Percentiles rank a stretch among this genome's conserved stretches.
Conservation (phyloP, 2,113 vertebrate genomes). For the Rhynchopsitta pachyrhyncha region DNA sequence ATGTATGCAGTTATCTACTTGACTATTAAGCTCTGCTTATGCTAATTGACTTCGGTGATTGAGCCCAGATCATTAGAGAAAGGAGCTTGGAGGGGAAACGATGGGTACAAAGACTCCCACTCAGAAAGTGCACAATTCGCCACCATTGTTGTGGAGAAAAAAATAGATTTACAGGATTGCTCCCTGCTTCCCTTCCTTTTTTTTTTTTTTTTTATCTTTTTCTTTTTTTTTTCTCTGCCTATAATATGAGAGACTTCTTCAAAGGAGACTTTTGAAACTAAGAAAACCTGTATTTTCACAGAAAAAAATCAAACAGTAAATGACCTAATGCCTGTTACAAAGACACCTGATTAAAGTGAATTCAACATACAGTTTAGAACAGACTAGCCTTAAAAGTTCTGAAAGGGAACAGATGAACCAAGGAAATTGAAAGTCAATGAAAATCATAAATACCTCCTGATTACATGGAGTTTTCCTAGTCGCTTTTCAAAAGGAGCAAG, state of each 20-base stretch:
- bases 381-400: conserved; percentile 25
- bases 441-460: conserved; percentile 53
- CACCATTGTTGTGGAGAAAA: not conserved
- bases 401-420: conserved; percentile 57
- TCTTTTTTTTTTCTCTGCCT: not conserved
- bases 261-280: conserved; percentile 27
- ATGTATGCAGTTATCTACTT: not conserved
- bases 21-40: not conserved
- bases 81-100: not conserved
- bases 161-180: not conserved
- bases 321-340: conserved; percentile 56
- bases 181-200: not conserved
- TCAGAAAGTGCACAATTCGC: not conserved
- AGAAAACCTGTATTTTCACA: conserved; percentile 39
- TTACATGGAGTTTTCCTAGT: conserved; percentile 26
- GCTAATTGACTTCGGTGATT: not conserved
- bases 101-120: not conserved
- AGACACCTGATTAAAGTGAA: conserved; percentile 54
- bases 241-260: not conserved
- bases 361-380: conserved; percentile 46
- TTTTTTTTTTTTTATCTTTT: no score
- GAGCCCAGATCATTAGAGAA: not conserved
- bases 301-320: conserved; percentile 48
- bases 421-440: conserved; percentile 50
- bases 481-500: conserved; percentile 28